These are phyloP conservation scores for Drosophila infuscata DNA, from an alignment of 2,888 invertebrate species.

Conservation along the genomic window DNA sequence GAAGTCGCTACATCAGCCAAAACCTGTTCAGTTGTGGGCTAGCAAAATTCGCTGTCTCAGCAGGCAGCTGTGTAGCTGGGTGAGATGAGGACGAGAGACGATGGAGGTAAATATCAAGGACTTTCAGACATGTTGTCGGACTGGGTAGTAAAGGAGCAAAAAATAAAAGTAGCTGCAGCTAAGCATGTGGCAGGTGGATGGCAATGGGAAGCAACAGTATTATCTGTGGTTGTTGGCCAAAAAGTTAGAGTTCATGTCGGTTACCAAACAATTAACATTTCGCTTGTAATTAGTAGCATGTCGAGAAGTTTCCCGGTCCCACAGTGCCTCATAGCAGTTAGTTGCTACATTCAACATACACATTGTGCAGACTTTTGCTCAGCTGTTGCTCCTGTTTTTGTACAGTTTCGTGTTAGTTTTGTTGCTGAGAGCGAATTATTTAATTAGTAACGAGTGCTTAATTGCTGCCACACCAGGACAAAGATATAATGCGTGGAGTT, in stretches of 20 bases:
- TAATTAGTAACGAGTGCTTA: conserved; percentile 31
- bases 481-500: conserved; percentile 1
- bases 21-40: conserved; percentile 35
- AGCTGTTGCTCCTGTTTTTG: conserved; percentile 8
- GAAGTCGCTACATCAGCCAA: conserved; percentile 66
- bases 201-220: conserved; percentile 23
- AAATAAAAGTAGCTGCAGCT: conserved; percentile 37
- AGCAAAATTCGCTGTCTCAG: conserved; percentile 53
- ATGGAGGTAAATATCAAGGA: conserved; percentile 36
- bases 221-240: conserved; percentile 46
- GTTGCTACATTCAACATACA: conserved; percentile 6
- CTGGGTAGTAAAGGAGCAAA: conserved; percentile 18
- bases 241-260: conserved; percentile 66
- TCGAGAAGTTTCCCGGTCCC: conserved; percentile 6
- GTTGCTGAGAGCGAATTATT: conserved; percentile 31
- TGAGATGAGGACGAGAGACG: not conserved
- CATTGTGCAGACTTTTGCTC: conserved; percentile 19
- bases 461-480: too few relatives aligned
- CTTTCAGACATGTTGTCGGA: conserved; percentile 10
- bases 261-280: conserved; percentile 76
- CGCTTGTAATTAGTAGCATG: conserved; percentile 68
- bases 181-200: not conserved
- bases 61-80: conserved; percentile 37
- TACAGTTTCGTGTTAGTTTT: conserved; percentile 13
- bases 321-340: not conserved